Conservation (phyloP, 2,888 invertebrate genomes). For the Gastrophysa polygoni region DNA sequence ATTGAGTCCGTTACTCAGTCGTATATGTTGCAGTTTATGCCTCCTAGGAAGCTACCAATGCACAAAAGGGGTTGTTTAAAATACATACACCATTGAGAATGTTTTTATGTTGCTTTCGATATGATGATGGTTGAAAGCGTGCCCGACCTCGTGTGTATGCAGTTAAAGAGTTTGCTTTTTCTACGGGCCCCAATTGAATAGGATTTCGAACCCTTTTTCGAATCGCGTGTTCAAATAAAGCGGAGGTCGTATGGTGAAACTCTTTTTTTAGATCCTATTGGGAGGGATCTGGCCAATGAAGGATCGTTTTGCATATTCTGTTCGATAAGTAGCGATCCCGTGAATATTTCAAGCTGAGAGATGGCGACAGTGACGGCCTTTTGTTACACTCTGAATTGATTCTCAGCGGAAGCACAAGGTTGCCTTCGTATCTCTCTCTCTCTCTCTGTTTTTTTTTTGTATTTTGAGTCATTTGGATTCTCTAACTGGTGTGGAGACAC, state of each 20-base stretch:
- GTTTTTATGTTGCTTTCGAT: conserved; percentile 34
- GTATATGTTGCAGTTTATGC: neutral
- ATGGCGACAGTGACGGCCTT: neutral
- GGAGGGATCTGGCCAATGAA: conserved; percentile 39
- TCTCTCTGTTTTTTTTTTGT: no score
- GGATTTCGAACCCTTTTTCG: conserved; percentile 40
- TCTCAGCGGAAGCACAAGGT: no score
- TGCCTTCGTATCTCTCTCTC: no score
- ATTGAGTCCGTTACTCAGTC: neutral
- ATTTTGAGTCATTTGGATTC: no score
- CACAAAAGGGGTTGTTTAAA: conserved; percentile 24
- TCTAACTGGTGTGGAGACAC: no score
- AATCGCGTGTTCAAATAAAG: conserved; percentile 51
- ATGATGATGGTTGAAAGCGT: conserved; percentile 52
- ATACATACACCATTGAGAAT: conserved; percentile 31
- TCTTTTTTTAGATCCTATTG: conserved; percentile 40
- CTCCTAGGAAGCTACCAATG: conserved; percentile 11
- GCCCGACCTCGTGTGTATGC: conserved; percentile 50
- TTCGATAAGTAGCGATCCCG: conserved; percentile 12
- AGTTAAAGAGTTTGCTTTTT: conserved; percentile 46
- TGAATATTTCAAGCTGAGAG: neutral
- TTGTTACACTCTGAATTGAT: no score
- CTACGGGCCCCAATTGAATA: neutral
- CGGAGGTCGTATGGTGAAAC: conserved; percentile 40
- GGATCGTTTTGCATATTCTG: conserved; percentile 43